A percentile compares a stretch with the other conserved stretches of the same genome.
Evolutionary conservation across 2,113 vertebrate genomes (phyloP).

Genomic region (Synchiropus splendidus): DNA sequence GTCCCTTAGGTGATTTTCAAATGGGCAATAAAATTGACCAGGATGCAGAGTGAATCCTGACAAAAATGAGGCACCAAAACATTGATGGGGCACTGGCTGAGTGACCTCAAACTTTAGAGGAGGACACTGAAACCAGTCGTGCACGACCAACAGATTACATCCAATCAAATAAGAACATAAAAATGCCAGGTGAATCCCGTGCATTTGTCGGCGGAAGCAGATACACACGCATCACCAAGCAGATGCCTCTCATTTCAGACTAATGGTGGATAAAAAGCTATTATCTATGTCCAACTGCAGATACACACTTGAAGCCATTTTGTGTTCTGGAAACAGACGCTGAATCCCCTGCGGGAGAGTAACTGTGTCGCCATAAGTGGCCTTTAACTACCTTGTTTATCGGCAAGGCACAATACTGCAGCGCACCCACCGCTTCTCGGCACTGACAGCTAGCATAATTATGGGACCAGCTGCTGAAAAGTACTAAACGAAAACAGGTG

Average conservation of each 20-base stretch:
- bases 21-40: too few species aligned
- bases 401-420: slow-evolving; percentile 37
- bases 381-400: slow-evolving; percentile 65
- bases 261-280: slow-evolving; percentile 40
- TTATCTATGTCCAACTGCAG: slow-evolving; percentile 30
- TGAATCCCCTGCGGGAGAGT: slow-evolving; percentile 42
- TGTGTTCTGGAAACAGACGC: slow-evolving; percentile 42
- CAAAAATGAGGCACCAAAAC: too few species aligned
- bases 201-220: too few species aligned
- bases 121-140: too few species aligned
- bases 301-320: slow-evolving; percentile 31
- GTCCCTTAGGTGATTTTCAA: too few species aligned
- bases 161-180: slow-evolving; percentile 16
- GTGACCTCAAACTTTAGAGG: too few species aligned
- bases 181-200: not conserved
- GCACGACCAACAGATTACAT: not conserved
- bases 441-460: slow-evolving; percentile 58
- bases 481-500: slow-evolving; percentile 66
- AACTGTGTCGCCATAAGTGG: slow-evolving; percentile 52
- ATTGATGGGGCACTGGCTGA: too few species aligned
- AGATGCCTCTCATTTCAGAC: slow-evolving; percentile 35
- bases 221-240: slow-evolving; percentile 7
- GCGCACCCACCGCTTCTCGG: slow-evolving; percentile 24
- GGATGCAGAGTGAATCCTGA: too few species aligned
- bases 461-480: slow-evolving; percentile 63